Conservation (phyloP, 2,797 vertebrate genomes). For the Pelodytes ibericus region DNA sequence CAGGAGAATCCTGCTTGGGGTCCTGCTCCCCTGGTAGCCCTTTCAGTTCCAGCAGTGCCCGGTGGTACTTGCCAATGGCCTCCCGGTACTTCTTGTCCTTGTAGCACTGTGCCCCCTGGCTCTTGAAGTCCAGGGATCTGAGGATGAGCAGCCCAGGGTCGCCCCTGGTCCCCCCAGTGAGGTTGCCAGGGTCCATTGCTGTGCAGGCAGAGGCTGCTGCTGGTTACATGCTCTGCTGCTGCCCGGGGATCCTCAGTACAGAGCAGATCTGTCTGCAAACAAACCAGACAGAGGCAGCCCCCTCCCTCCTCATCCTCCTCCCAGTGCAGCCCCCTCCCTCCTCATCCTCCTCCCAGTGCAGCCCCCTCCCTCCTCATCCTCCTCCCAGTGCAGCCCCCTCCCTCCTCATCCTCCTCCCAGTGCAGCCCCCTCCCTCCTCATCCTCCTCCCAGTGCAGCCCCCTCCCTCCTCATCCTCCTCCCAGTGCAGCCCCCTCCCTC, state of each 20-base stretch:
- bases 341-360: slow-evolving; percentile 30
- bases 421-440: slow-evolving; percentile 59
- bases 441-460: slow-evolving; percentile 36
- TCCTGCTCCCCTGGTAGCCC: slow-evolving; percentile 85
- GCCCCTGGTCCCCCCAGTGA: slow-evolving; percentile 49
- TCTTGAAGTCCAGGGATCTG: slow-evolving; percentile 92
- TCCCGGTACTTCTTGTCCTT: slow-evolving; percentile 99
- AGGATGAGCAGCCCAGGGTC: slow-evolving; percentile 83
- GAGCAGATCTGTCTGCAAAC: slow-evolving; percentile 52
- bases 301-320: slow-evolving; percentile 53
- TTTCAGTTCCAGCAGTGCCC: slow-evolving; percentile 95
- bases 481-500: slow-evolving; percentile 49
- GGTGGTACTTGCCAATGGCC: slow-evolving; percentile 97
- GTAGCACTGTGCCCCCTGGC: slow-evolving; percentile 95
- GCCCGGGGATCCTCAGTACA: slow-evolving; percentile 13
- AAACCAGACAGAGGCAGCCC: slow-evolving; percentile 55
- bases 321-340: slow-evolving; percentile 54
- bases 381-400: slow-evolving; percentile 56
- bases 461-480: slow-evolving; percentile 30
- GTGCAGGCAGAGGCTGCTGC: not conserved
- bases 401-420: slow-evolving; percentile 49
- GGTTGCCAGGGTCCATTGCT: slow-evolving; percentile 62
- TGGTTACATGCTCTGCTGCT: slow-evolving; percentile 36
- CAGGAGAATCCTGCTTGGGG: slow-evolving; percentile 74
- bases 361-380: slow-evolving; percentile 28